Percentiles rank a stretch among this genome's conserved stretches.
phyloP scores from a whole-genome alignment of 1,140 invertebrate genomes.

The Drosophila trapezifrons region DNA sequence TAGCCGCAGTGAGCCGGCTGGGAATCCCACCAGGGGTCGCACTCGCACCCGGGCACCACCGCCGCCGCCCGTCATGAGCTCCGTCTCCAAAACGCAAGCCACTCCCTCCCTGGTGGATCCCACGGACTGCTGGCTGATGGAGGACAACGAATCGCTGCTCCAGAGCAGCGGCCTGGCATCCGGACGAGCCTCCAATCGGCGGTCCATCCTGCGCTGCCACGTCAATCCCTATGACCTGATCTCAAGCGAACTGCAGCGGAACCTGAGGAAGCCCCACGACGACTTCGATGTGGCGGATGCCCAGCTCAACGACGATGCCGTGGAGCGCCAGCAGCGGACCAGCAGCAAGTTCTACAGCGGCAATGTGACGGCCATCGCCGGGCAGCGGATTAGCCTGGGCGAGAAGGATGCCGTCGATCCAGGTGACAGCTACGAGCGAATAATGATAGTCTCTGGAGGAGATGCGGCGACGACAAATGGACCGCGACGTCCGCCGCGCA shows the following conservation, averaged over 20 bases:
- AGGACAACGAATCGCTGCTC: constrained; percentile 69
- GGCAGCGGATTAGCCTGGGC: constrained; percentile 86
- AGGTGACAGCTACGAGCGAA: constrained; percentile 66
- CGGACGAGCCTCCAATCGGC: constrained; percentile 62
- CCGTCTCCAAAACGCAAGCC: constrained; percentile 48
- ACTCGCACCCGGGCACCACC: constrained; percentile 35
- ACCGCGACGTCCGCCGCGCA: constrained; percentile 82
- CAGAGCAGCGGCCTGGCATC: constrained; percentile 84
- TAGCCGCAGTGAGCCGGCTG: constrained; percentile 48
- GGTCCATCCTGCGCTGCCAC: constrained; percentile 92
- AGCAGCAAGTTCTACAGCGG: constrained; percentile 77
- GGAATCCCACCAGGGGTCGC: constrained; percentile 57
- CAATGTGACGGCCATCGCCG: constrained; percentile 86
- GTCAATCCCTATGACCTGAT: constrained; percentile 94
- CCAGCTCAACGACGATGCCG: constrained; percentile 65
- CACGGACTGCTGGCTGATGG: constrained; percentile 85
- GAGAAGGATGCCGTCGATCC: constrained; percentile 67
- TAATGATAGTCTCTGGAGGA: constrained; percentile 39
- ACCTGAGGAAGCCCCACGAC: constrained; percentile 45
- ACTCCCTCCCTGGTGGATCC: constrained; percentile 50
- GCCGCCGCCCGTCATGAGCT: constrained; percentile 21
- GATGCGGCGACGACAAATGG: constrained; percentile 21
- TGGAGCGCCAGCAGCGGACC: constrained; percentile 13
- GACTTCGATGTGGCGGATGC: constrained; percentile 80
- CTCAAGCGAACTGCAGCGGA: constrained; percentile 70